Conservation (phyloP, 2,888 invertebrate species). For the Nephrocerus scutellatus region DNA sequence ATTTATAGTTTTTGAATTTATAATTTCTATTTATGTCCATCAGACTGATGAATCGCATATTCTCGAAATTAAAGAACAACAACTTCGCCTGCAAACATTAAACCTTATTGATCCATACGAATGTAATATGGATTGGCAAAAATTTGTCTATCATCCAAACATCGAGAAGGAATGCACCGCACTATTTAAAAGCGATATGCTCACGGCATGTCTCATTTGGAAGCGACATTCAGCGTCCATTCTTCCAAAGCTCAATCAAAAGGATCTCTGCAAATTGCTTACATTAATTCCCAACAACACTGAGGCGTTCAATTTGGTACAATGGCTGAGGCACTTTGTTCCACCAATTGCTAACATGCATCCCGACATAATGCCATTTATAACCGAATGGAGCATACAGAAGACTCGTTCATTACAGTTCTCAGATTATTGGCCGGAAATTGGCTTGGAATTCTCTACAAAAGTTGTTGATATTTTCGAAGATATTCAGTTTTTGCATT, state of each 20-base stretch:
- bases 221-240: conserved; percentile 42
- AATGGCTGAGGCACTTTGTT: conserved; percentile 44
- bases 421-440: conserved; percentile 44
- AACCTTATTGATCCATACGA: conserved; percentile 45
- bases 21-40: conserved; percentile 1
- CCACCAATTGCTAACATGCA: conserved; percentile 41
- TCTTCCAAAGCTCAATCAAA: conserved; percentile 33
- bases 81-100: conserved; percentile 43
- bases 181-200: conserved; percentile 39
- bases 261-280: conserved; percentile 35
- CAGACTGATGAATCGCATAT: conserved; percentile 36
- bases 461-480: conserved; percentile 42
- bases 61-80: conserved; percentile 41
- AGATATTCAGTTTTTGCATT: conserved; percentile 40
- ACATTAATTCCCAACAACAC: conserved; percentile 38
- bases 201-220: conserved; percentile 43
- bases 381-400: conserved; percentile 45
- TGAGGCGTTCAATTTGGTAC: conserved; percentile 41
- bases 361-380: conserved; percentile 39
- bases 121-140: conserved; percentile 44
- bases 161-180: conserved; percentile 37
- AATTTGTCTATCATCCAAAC: conserved; percentile 43
- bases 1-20: neutral
- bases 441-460: conserved; percentile 44
- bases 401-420: conserved; percentile 42